Conservation (phyloP, 2,888 invertebrate genomes). For the Thymelicus acteon region DNA sequence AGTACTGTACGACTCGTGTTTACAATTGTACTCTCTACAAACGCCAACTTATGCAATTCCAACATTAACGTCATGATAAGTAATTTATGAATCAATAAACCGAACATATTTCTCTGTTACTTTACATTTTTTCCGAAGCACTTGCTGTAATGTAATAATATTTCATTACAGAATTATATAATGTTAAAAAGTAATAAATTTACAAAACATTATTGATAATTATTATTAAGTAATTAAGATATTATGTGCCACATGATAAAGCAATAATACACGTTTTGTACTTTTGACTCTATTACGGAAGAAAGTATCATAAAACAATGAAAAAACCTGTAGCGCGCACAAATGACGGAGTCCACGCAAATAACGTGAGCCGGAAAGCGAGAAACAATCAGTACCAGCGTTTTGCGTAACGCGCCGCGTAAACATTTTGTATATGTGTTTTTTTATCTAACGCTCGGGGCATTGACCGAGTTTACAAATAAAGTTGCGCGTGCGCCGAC, state of each 20-base stretch:
- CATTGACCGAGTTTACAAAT: conserved; percentile 84
- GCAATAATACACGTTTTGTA: background rate
- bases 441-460: conserved; percentile 82
- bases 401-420: conserved; percentile 78
- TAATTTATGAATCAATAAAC: conserved; percentile 22
- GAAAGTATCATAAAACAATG: conserved; percentile 24
- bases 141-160: background rate
- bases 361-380: conserved; percentile 42
- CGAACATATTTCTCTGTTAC: conserved; percentile 18
- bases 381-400: conserved; percentile 51
- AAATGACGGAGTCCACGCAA: conserved; percentile 27
- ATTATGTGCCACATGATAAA: no score
- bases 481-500: conserved; percentile 77
- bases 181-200: background rate
- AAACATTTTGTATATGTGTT: conserved; percentile 73
- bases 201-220: background rate
- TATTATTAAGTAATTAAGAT: no score
- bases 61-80: conserved; percentile 30
- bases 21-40: conserved; percentile 20
- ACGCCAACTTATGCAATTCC: conserved; percentile 21
- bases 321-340: conserved; percentile 1
- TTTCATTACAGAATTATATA: background rate
- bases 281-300: conserved; percentile 17
- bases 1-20: conserved; percentile 2
- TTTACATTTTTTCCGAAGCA: conserved; percentile 6